Conservation (phyloP, 1,140 invertebrate genomes). For the Uloborus diversus region DNA sequence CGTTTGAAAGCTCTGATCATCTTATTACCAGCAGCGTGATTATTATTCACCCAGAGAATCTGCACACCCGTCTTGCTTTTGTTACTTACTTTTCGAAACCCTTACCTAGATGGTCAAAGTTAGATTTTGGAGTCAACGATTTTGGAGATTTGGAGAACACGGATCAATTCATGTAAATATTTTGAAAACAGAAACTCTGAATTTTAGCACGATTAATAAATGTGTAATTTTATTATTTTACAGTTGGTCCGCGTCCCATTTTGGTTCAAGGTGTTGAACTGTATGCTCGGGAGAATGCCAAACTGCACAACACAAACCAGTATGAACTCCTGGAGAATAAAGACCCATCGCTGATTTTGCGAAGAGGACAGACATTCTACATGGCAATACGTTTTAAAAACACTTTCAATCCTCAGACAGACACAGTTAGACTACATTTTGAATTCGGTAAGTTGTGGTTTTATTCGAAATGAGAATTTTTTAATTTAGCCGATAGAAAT, state of each 20-base stretch:
- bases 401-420: slow-evolving; percentile 68
- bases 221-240: neutral
- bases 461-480: too few relatives aligned
- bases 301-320: slow-evolving; percentile 72
- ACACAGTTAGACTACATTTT: slow-evolving; percentile 72
- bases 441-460: slow-evolving; percentile 70
- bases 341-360: slow-evolving; percentile 69
- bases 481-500: neutral
- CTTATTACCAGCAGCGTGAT: too few relatives aligned
- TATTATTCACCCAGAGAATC: too few relatives aligned
- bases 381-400: slow-evolving; percentile 71
- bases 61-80: too few relatives aligned
- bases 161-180: too few relatives aligned
- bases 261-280: slow-evolving; percentile 68
- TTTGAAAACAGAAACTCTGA: too few relatives aligned
- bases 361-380: slow-evolving; percentile 74
- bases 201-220: too few relatives aligned
- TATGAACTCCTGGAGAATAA: slow-evolving; percentile 71
- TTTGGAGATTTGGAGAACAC: too few relatives aligned
- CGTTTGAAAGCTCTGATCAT: too few relatives aligned
- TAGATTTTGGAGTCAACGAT: too few relatives aligned
- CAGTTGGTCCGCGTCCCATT: slow-evolving; percentile 39
- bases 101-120: too few relatives aligned
- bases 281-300: slow-evolving; percentile 72
- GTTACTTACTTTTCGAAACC: too few relatives aligned